Percentiles rank a stretch among this genome's conserved stretches.
phyloP scores from a whole-genome alignment of 37 sponge, comb jelly and placozoan genomes.

The Diacarnus erythraeanus region DNA sequence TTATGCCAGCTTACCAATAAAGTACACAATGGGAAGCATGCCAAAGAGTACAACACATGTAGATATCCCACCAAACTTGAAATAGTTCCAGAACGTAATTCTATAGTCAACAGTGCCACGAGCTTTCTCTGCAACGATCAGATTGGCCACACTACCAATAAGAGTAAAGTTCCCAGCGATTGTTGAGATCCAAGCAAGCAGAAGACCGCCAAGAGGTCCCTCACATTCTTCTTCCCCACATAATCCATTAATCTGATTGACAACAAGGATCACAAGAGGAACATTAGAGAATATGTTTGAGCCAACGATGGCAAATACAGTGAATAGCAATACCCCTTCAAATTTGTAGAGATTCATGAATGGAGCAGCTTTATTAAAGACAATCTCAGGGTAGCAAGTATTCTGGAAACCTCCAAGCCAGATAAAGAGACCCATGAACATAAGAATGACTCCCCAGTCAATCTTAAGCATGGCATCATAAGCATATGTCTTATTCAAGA shows the following conservation, averaged over 20 bases:
- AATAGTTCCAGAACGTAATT: constrained; percentile 76
- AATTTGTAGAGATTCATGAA: constrained; percentile 66
- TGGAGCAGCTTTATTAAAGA: constrained; percentile 47
- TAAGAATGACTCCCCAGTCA: constrained; percentile 90
- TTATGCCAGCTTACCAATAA: constrained; percentile 32
- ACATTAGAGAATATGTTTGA: constrained; percentile 90
- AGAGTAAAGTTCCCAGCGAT: constrained; percentile 94
- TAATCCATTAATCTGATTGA: constrained; percentile 37
- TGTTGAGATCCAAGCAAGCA: constrained; percentile 91
- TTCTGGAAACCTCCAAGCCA: constrained; percentile 90
- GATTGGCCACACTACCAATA: constrained; percentile 90
- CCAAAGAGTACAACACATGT: constrained; percentile 67
- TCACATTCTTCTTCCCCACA: constrained; percentile 53
- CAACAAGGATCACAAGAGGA: constrained; percentile 79
- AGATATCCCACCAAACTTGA: constrained; percentile 82
- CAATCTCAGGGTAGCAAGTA: constrained; percentile 65
- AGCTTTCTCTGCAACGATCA: constrained; percentile 93
- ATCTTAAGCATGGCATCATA: constrained; percentile 77
- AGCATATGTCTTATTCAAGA: constrained; percentile 64
- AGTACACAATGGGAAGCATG: constrained; percentile 82
- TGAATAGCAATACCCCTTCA: constrained; percentile 77
- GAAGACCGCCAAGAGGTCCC: constrained; percentile 52
- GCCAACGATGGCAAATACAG: constrained; percentile 68
- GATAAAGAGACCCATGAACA: constrained; percentile 90
- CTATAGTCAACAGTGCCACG: constrained; percentile 47